These are phyloP conservation scores for Temnothorax longispinosus DNA, from an alignment of 1,140 invertebrate genomes.

Conservation along the genomic window DNA sequence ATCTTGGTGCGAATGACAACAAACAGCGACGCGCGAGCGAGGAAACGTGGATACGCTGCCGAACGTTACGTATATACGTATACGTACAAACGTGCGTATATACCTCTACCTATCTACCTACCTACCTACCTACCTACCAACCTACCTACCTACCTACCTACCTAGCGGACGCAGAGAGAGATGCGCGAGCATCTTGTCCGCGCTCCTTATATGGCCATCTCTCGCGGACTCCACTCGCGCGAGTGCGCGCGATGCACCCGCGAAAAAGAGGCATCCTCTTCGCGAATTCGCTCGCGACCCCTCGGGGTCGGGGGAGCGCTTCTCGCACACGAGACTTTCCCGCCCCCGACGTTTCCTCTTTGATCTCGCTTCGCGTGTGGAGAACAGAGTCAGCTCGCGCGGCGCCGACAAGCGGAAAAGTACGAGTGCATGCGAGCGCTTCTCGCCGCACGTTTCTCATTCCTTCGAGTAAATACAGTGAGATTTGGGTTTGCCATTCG, in stretches of 20 bases:
- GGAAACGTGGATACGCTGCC: neutral
- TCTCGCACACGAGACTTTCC: constrained; percentile 63
- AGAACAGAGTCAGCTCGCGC: neutral
- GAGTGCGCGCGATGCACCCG: constrained; percentile 68
- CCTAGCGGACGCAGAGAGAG: constrained; percentile 79
- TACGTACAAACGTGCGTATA: neutral
- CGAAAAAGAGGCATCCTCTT: constrained; percentile 80
- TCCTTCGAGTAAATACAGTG: neutral
- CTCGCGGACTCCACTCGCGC: constrained; percentile 77
- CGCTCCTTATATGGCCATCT: constrained; percentile 85
- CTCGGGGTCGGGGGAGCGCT: neutral
- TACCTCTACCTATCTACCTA: constrained; percentile 61
- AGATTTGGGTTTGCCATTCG: neutral
- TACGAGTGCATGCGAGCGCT: neutral
- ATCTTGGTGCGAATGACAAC: neutral
- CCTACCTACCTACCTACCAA: constrained; percentile 70
- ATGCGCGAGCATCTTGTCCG: constrained; percentile 81
- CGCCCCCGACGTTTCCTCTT: constrained; percentile 28
- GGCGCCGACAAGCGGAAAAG: neutral
- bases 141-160: constrained; percentile 79
- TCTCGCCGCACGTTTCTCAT: neutral
- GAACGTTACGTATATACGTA: neutral
- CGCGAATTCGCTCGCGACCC: constrained; percentile 79
- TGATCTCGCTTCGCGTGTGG: neutral
- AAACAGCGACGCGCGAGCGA: neutral